Conservation (phyloP, 2,888 invertebrate genomes). For the Hydrotaea cyrtoneurina region DNA sequence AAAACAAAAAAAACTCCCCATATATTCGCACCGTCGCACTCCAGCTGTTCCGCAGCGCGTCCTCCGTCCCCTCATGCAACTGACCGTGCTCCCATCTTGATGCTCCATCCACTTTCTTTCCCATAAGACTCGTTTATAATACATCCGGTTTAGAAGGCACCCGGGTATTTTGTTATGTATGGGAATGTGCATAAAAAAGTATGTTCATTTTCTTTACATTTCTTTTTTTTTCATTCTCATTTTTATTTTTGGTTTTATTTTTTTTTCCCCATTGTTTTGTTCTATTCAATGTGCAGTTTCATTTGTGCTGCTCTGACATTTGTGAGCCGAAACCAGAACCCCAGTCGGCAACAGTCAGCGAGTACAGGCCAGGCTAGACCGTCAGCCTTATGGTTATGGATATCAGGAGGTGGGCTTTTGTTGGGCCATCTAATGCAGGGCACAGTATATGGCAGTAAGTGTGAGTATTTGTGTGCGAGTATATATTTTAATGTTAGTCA, state of each 20-base stretch:
- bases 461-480: not conserved
- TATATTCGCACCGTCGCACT: not conserved
- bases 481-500: conserved; percentile 37
- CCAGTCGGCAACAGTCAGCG: not conserved
- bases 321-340: not conserved
- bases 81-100: too few relatives aligned
- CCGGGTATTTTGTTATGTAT: conserved; percentile 52
- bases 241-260: not conserved
- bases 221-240: not conserved
- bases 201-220: conserved; percentile 25
- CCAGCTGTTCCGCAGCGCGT: too few relatives aligned
- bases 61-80: not conserved
- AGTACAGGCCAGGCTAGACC: not conserved
- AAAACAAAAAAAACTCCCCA: too few relatives aligned
- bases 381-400: conserved; percentile 10
- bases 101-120: too few relatives aligned
- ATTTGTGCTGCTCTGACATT: conserved; percentile 7
- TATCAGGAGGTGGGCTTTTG: not conserved
- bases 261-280: too few relatives aligned
- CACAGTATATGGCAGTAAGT: not conserved
- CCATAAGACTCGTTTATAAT: conserved; percentile 57
- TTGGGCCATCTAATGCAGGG: not conserved
- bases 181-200: conserved; percentile 49
- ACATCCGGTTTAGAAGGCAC: conserved; percentile 55
- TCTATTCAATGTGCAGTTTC: too few relatives aligned